Evolutionary conservation across 2,888 invertebrate species (phyloP), one percentile per base, ranked within the genome.

Genomic region (Meiosimyza decipiens): DNA sequence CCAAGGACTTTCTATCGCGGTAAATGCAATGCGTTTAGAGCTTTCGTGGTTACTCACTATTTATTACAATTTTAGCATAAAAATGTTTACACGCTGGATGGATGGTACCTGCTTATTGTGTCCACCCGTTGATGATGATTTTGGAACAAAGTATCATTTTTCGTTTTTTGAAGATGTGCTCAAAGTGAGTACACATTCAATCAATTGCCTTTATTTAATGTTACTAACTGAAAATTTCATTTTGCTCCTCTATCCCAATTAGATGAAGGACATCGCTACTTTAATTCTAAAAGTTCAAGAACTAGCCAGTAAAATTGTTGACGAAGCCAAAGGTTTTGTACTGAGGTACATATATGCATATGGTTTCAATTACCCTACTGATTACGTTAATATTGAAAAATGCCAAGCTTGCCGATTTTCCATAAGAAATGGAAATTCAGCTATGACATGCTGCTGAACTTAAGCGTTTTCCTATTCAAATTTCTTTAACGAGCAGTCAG

Each of bases 61-160:
- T 28, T 3, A 28, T 55, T 55, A 13, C 18, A 71, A 57, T 63
- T 79, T 50, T 80, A 93, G 93, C 74, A 84, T 95, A 7, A 93
- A 92, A 79, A 86, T 89, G 1, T 94, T 97, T 82, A 91, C 93
- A 0, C 91, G 97, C 11, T 97, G 97, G 97, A 93, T 95, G 93
- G 89, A 91, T 79, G 92, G 92, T 13, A 93, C 94, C 1, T 97
- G 96, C 80, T 82, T 94, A 0, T 90, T 91, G 54, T 94, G 94
- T 74, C 89, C 91, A 1, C 78, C 80, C 0, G 75, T 82, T 15
- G 83, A 83, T 6, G 89, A 90, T 3, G 89, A 90, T 6, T 60
- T 71, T 6, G 80, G 79, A 18, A 74, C 76, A 62, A 52, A 92
- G 89, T 79, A 91, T 78, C 88, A 90, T 1, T 94, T 93, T 84